Conservation (phyloP, 2,113 vertebrate species). For the Tylochromis polylepis region DNA sequence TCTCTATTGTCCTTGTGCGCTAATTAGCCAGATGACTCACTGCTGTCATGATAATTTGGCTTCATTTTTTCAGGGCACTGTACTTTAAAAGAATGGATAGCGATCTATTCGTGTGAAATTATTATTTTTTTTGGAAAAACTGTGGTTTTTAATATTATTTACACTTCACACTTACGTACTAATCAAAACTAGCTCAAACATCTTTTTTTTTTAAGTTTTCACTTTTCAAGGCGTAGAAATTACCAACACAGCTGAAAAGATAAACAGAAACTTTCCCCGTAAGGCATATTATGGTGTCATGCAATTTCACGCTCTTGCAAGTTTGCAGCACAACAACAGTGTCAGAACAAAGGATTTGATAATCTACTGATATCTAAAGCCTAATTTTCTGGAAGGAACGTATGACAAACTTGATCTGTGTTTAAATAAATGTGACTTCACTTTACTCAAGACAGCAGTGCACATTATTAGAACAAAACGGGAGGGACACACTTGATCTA, state of each 20-base stretch:
- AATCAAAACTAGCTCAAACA: not conserved
- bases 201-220: not conserved
- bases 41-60: conserved; percentile 11
- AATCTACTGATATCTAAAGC: not conserved
- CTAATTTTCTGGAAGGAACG: not conserved
- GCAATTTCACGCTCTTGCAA: conserved; percentile 23
- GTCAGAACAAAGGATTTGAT: conserved; percentile 5
- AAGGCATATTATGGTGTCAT: not conserved
- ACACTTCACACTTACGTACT: not conserved
- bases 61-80: not conserved
- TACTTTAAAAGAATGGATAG: not conserved
- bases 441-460: not conserved
- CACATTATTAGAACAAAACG: not conserved
- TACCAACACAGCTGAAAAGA: not conserved
- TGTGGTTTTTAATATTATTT: not conserved
- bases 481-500: not conserved
- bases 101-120: not conserved
- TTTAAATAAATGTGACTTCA: not conserved
- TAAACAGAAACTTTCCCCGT: not conserved
- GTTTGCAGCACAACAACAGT: not conserved
- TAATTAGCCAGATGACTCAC: conserved; percentile 28
- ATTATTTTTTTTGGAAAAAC: not conserved
- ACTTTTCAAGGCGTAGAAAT: not conserved
- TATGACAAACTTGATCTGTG: not conserved
- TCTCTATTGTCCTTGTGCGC: conserved; percentile 16